Conservation (phyloP, 2,113 vertebrate genomes). For the Megaptera novaeangliae region DNA sequence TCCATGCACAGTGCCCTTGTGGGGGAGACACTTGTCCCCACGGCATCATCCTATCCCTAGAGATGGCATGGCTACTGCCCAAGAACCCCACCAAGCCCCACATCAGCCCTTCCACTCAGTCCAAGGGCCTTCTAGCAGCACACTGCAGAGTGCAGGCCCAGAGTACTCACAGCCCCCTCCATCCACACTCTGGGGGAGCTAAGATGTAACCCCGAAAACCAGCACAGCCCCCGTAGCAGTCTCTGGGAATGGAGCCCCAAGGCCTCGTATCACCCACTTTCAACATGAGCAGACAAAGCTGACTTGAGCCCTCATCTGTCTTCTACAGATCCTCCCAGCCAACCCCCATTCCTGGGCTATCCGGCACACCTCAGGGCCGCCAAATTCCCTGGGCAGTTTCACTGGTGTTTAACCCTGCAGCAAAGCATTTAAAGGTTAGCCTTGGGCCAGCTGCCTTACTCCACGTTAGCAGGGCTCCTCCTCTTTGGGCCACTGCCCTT, state of each 20-base stretch:
- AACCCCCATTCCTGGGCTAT: not conserved
- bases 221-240: not conserved
- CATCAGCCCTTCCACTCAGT: not conserved
- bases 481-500: not conserved
- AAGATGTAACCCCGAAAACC: not conserved
- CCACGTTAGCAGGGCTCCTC: not conserved
- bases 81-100: not conserved
- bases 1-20: not conserved
- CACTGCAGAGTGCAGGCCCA: not conserved
- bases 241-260: not conserved
- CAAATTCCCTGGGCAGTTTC: not conserved
- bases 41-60: not conserved
- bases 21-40: not conserved
- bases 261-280: not conserved
- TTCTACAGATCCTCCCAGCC: no score
- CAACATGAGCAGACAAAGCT: not conserved
- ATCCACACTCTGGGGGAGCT: not conserved
- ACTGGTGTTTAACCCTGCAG: not conserved
- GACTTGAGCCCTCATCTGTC: not conserved
- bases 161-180: accelerated
- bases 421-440: not conserved
- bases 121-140: not conserved
- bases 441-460: not conserved
- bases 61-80: not conserved
- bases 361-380: no score